Conservation (phyloP, 2,113 vertebrate species). For the Antigone vipio region DNA sequence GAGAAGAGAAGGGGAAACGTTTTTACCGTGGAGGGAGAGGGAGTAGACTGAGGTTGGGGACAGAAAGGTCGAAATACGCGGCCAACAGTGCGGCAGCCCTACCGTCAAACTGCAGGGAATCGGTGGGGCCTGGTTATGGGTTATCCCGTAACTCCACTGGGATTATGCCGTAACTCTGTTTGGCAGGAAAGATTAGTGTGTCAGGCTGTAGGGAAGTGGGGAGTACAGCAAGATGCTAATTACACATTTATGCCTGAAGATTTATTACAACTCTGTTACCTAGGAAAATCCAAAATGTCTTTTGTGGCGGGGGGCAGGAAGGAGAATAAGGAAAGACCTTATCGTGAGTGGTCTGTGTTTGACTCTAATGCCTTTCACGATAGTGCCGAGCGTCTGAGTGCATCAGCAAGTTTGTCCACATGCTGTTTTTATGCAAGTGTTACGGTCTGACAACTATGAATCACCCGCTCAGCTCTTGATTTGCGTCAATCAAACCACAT, state of each 20-base stretch:
- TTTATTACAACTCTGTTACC: background rate
- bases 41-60: background rate
- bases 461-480: constrained; percentile 53
- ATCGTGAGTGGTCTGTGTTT: fast-evolving
- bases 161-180: background rate
- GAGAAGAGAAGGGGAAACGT: background rate
- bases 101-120: background rate
- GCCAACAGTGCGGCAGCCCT: background rate
- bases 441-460: constrained; percentile 35
- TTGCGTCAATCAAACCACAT: constrained; percentile 73
- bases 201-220: background rate
- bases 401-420: background rate
- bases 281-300: background rate
- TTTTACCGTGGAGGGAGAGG: fast-evolving
- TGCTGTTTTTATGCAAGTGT: background rate
- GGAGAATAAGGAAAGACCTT: background rate
- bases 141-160: background rate
- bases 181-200: too few relatives aligned
- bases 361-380: too few relatives aligned
- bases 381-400: background rate
- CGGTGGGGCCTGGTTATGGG: background rate
- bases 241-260: background rate
- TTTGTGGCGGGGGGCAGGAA: fast-evolving
- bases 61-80: background rate
- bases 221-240: background rate